Base-by-base conservation (phyloP, 92 coral and sea anemone genomes). In the Pocillopora grandis region DNA sequence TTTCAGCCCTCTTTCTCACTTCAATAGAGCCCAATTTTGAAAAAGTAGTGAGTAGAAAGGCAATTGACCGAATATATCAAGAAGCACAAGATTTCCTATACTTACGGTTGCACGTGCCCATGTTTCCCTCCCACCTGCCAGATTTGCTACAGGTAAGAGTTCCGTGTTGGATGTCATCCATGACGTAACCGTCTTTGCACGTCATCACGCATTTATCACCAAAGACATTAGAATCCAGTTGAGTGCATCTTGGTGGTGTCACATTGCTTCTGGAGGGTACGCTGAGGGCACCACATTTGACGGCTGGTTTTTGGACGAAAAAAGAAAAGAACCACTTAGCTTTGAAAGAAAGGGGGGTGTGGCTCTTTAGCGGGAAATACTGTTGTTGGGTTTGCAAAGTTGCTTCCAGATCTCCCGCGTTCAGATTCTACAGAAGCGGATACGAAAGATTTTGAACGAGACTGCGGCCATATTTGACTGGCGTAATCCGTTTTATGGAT, bases 181-280 rank as follows among this genome's bases (percentile, higher is more conserved):
- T 81, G 31, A 69, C 31, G 90, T 93, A 93, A 7, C 98, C 98
- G 36, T 70, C 52, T 11, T 75, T 42, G 61, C 98, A 95, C 12
- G 77, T 70, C 49, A 91, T 31, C 31, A 69, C 75, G 65, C 98
- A 95, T 66, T 72, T 89, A 76, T 95, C 93, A 7, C 90, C 90
- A 75, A 18, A 90, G 19, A 58, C 35, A 81, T 95, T 95, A 19
- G 91, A 90, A 42, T 87, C 76, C 3, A 60, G 13, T 56, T 76
- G 20, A 12, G 87, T 87, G 81, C 98, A 95, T 58, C 97, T 91
- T 17, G 91, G 76, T 19, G 97, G 95, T 71, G 70, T 68, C 5
- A 95, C 70, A 33, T 18, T 68, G 85, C 93, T 87, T 5, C 89
- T 86, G 71, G 12, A 49, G 12, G 94, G 93, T 20, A 55, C 17